Evolutionary conservation across 1,140 invertebrate species (phyloP).

Genomic region (Halyomorpha halys): DNA sequence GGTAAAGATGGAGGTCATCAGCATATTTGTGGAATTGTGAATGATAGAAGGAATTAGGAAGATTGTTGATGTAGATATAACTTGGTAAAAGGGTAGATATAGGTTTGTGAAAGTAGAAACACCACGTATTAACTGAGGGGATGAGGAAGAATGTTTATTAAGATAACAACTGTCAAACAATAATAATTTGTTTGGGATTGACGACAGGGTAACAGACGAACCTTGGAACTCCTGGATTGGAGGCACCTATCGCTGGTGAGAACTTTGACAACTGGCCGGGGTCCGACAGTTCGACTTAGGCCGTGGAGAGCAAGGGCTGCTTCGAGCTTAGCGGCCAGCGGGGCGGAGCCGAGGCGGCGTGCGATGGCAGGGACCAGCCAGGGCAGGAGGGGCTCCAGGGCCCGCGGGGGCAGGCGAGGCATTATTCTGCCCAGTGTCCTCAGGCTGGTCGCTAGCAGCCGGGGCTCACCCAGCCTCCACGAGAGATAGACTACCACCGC

Average conservation of each 20-base stretch:
- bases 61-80: too few species aligned
- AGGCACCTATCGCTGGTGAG: constrained; percentile 30
- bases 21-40: too few species aligned
- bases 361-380: constrained; percentile 27
- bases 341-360: constrained; percentile 26
- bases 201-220: background rate
- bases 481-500: constrained; percentile 21
- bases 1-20: too few species aligned
- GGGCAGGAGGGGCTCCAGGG: constrained; percentile 21
- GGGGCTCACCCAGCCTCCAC: constrained; percentile 15
- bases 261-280: constrained; percentile 26
- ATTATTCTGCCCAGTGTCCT: background rate
- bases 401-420: background rate
- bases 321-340: constrained; percentile 27
- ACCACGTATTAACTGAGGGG: too few species aligned
- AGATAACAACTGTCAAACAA: too few species aligned
- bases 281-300: constrained; percentile 28
- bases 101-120: too few species aligned
- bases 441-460: constrained; percentile 25
- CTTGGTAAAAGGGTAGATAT: too few species aligned
- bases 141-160: too few species aligned
- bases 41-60: too few species aligned
- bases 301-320: constrained; percentile 29
- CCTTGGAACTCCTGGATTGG: constrained; percentile 30
- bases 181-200: too few species aligned